phyloP scores from a whole-genome alignment of 2,797 vertebrate species.

The Sphenopsis melanotis region DNA sequence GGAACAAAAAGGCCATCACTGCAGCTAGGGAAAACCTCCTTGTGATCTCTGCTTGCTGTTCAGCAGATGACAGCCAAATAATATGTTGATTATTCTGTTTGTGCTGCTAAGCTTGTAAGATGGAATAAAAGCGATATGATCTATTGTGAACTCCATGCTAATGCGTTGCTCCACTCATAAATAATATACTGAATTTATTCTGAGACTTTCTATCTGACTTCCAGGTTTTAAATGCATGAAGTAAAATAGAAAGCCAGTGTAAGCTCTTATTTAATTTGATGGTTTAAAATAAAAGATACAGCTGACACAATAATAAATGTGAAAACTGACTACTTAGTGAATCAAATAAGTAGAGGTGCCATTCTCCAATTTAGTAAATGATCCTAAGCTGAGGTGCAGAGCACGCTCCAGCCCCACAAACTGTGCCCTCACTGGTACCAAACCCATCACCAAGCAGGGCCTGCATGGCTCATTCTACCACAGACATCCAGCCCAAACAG shows the following conservation, averaged over 20 bases:
- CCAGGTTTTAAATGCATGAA: constrained; percentile 74
- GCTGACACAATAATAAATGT: constrained; percentile 37
- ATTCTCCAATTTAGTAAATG: constrained; percentile 34
- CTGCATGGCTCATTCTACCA: neutral
- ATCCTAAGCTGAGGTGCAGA: neutral
- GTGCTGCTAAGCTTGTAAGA: constrained; percentile 82
- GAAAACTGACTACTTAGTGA: constrained; percentile 43
- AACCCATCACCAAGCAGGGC: neutral
- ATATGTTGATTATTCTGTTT: constrained; percentile 89
- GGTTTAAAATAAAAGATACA: constrained; percentile 59
- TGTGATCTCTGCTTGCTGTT: constrained; percentile 94
- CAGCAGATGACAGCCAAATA: constrained; percentile 93
- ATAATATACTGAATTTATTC: constrained; percentile 75
- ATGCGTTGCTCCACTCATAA: constrained; percentile 77
- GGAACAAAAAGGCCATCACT: constrained; percentile 87
- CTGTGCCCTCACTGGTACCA: neutral
- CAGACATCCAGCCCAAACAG: neutral
- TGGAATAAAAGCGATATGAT: constrained; percentile 80
- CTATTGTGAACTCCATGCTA: constrained; percentile 79
- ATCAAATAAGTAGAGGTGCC: neutral
- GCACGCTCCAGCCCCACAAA: neutral
- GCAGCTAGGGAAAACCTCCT: constrained; percentile 86
- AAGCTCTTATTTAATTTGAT: constrained; percentile 69
- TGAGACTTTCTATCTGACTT: constrained; percentile 80
- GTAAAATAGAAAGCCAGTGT: constrained; percentile 72